Evolutionary conservation across 2,888 invertebrate genomes (phyloP), one percentile per base, ranked within the genome.

Genomic region (Drosophila infuscata): DNA sequence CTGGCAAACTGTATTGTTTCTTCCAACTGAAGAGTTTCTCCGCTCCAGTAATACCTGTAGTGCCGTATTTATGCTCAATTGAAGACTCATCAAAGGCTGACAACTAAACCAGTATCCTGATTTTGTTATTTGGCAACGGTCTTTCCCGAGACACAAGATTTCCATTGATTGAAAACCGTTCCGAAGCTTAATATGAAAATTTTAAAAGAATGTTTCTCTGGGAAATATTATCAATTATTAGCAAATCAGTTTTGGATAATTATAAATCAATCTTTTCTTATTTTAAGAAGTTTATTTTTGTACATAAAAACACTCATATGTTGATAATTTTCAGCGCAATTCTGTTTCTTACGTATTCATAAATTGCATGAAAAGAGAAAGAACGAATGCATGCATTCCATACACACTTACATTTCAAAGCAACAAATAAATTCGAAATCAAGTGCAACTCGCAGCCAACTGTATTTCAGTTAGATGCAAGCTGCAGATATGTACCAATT

Each of bases 401-500:
- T n/a, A n/a, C 4, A 30, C 12, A 51, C 30, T n/a, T 51, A 0
- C 41, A 20, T n/a, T 43, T n/a, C 2, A 43, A 32, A 20, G 8
- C 6, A 29, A 41, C 12, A 8, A 17, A 38, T 38, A 30, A 29
- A 54, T 29, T 32, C 20, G 6, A 15, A 32, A 20, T 15, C 11
- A 17, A 43, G 20, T 15, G 43, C 32, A 57, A 25, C 15, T 32
- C 20, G 2, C 5, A 30, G n/a, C 6, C 17, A 30, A 51, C 30
- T 15, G 43, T 4, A 6, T 41, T 32, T 8, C 7, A 57, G 35
- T 15, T 35, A 9, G 36, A 54, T 54, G 29, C 36, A 17, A 56
- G 12, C 15, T 20, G 20, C 30, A 30, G 43, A 57, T 57, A 57
- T 32, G 43, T 32, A 43, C 15, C 32, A 57, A 43, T 43, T 57